Evolutionary conservation across 2,113 vertebrate genomes (phyloP), one percentile per base, ranked within the genome.

Genomic region (Peromyscus leucopus): DNA sequence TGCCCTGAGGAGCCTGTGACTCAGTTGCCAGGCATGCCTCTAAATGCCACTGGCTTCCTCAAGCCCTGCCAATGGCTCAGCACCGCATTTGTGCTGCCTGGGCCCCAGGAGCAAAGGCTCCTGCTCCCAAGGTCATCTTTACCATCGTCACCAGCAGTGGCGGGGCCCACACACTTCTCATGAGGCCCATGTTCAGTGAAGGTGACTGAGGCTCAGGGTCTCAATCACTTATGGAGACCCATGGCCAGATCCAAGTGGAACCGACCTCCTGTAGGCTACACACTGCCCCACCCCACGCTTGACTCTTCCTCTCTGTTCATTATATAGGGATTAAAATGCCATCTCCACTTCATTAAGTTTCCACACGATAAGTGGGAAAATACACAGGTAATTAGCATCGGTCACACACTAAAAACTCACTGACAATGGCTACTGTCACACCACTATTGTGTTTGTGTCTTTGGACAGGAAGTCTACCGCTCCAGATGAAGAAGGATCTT

Each of bases 401-500:
- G 61, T 76, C 28, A n/a, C 51, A 28, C 0, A 10, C 21, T 22
- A 76, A n/a, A 84, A 19, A 31, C 28, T 75, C 16, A 0, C 21
- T 24, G 80, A 17, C 31, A 21, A 33, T 0, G 10, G 36, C 46
- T 17, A 36, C 63, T 15, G 10, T 7, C 2, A 51, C 13, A 9
- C 1, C 0, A 0, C 7, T 55, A 17, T 39, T 0, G 0, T 36
- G n/a, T 15, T 1, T 39, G 13, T 3, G 17, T 3, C 1, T 39
- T 26, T 13, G 1, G 5, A 19, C 11, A 79, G 80, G 82, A 71
- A 59, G 36, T 57, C 85, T 9, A 76, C 1, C n/a, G 28, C 65
- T 90, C 83, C 79, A 57, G 63, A 89, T 85, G 33, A 31, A 33
- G 16, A 79, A 39, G 16, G 93, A 26, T 97, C 99, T 99, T 98